phyloP scores from a whole-genome alignment of 2,113 vertebrate species.

The Heptranchias perlo region DNA sequence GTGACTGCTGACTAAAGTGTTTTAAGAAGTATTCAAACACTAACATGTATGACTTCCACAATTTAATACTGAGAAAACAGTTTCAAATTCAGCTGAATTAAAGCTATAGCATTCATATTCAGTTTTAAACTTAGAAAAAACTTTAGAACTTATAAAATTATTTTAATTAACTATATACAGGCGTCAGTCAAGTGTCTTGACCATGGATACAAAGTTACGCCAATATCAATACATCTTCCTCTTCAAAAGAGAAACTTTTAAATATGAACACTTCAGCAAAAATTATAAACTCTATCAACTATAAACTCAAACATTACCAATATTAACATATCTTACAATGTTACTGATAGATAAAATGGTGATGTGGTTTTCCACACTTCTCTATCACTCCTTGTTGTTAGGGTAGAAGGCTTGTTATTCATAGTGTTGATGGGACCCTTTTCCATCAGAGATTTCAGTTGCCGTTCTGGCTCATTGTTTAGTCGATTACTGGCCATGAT shows the following conservation, averaged over 20 bases:
- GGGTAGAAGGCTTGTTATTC: not conserved
- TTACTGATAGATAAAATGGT: not conserved
- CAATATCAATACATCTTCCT: not conserved
- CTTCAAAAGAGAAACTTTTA: not conserved
- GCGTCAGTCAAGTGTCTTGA: not conserved
- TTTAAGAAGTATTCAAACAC: constrained; percentile 17
- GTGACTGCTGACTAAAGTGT: not conserved
- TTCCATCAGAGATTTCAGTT: not conserved
- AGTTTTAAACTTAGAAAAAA: not conserved
- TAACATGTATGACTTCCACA: constrained; percentile 2
- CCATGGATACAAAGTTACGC: not conserved
- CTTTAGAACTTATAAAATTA: not conserved
- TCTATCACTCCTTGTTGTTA: not conserved
- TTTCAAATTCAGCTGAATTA: not conserved
- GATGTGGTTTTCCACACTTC: not conserved
- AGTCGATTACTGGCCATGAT: not conserved
- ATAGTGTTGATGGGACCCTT: not conserved
- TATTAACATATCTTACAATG: not conserved
- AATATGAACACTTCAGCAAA: too few species aligned
- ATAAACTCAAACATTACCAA: not conserved
- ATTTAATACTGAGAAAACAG: constrained; percentile 3
- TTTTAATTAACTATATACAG: not conserved
- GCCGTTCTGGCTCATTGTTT: not conserved
- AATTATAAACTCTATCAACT: not conserved
- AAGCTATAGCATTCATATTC: not conserved